These are phyloP conservation scores for Ganaspis brasiliensis DNA, from an alignment of 2,888 invertebrate genomes.

Conservation along the genomic window DNA sequence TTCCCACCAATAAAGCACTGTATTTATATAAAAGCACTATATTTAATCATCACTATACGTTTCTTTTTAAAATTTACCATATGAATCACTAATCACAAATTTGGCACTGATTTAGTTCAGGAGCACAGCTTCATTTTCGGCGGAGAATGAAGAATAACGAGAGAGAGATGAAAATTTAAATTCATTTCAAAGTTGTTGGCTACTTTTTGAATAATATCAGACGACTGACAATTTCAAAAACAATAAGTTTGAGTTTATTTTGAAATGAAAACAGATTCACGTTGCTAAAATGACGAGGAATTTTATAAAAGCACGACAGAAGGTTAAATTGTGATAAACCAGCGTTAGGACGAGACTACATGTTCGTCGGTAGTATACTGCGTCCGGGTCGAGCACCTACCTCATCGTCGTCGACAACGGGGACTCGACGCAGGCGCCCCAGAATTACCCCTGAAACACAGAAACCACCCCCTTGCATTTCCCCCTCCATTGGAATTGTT, in stretches of 20 bases:
- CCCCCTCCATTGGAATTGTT: slow-evolving; percentile 42
- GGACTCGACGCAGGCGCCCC: slow-evolving; percentile 79
- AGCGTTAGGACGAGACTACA: slow-evolving; percentile 57
- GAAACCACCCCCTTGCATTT: slow-evolving; percentile 56
- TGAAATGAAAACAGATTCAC: neutral
- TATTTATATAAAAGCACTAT: no score
- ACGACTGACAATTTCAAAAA: neutral
- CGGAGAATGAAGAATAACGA: neutral
- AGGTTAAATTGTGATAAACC: slow-evolving; percentile 8
- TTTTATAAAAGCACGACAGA: slow-evolving; percentile 13
- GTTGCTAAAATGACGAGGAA: neutral
- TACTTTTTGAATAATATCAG: neutral
- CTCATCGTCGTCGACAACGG: slow-evolving; percentile 72
- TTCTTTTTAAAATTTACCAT: neutral
- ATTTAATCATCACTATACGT: no score
- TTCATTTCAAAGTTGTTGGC: neutral
- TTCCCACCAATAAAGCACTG: no score
- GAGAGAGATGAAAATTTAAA: neutral
- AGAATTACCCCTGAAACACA: slow-evolving; percentile 65
- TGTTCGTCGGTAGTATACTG: slow-evolving; percentile 69
- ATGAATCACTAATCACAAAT: neutral
- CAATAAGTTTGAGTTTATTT: neutral
- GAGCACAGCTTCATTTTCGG: neutral
- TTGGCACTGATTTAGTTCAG: neutral
- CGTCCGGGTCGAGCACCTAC: slow-evolving; percentile 78